Percentiles rank a stretch among this genome's conserved stretches.
phyloP scores from a whole-genome alignment of 2,797 vertebrate genomes.

The Pygocentrus nattereri region DNA sequence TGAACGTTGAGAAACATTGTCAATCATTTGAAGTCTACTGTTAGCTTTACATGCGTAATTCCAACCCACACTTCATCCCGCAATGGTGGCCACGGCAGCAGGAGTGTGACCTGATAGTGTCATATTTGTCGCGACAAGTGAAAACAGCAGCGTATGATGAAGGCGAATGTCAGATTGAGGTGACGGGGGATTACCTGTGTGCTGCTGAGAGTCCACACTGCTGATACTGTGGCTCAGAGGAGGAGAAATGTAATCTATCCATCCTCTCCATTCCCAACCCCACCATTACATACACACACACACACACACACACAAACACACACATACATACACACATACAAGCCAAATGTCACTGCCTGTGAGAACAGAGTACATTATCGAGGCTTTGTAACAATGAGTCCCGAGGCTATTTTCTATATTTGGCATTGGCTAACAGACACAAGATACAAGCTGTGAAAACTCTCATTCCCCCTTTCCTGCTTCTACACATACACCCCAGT shows the following conservation, averaged over 20 bases:
- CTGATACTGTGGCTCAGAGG: slow-evolving; percentile 22
- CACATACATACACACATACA: not conserved
- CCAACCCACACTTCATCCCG: slow-evolving; percentile 42
- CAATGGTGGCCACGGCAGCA: slow-evolving; percentile 35
- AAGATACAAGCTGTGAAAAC: not conserved
- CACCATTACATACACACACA: not conserved
- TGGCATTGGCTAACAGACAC: slow-evolving; percentile 1
- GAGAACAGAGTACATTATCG: slow-evolving; percentile 12
- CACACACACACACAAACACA: slow-evolving; percentile 5
- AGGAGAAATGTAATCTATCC: slow-evolving; percentile 39
- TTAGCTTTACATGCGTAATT: not conserved
- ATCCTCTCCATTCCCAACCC: slow-evolving; percentile 9
- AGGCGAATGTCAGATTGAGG: slow-evolving; percentile 62
- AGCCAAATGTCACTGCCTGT: slow-evolving; percentile 18
- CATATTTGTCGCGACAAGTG: slow-evolving; percentile 33
- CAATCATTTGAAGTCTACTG: not conserved
- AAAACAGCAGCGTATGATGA: slow-evolving; percentile 41
- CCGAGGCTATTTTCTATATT: slow-evolving; percentile 9
- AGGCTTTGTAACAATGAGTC: slow-evolving; percentile 15
- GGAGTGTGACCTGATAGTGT: slow-evolving; percentile 52
- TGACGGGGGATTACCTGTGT: slow-evolving; percentile 64
- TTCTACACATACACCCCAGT: slow-evolving; percentile 14
- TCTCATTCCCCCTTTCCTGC: not conserved
- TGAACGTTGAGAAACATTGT: no score
- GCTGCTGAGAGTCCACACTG: slow-evolving; percentile 45